Evolutionary conservation across 2,113 vertebrate species (phyloP), one percentile per base, ranked within the genome.

Genomic region (Mustela nigripes): DNA sequence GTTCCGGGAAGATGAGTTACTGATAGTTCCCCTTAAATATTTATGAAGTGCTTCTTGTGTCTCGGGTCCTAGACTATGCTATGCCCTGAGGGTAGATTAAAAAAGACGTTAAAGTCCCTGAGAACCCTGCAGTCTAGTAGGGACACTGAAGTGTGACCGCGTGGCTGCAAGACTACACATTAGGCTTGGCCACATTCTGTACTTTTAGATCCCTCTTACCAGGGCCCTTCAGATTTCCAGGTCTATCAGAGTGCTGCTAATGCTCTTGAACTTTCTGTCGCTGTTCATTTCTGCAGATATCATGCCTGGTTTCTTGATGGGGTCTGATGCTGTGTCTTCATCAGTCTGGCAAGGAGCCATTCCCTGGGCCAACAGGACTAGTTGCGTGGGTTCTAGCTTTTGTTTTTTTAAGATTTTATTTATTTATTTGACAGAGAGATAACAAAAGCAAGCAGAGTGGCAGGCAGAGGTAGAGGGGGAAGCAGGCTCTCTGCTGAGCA

Each of bases 1-100:
- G 2, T 48, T 71, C 21, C 10, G 5, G 21, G 33, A 53, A 96
- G 79, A 82, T 28, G 85, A 48, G 33, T 76, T 53, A 76, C 33
- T 95, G n/a, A n/a, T 45, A 31, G 85, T 94, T 95, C 76, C 80
- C 76, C 80, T 91, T 91, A 76, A 94, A 53, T 82, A 62, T 90
- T 92, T 85, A 92, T 48, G 62, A 97, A 78, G 31, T 89, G 22
- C 18, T 80, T 31, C 31, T 86, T 95, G 48, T 67, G 81, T 74
- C 87, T 45, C 26, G 90, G 67, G 3, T 65, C 28, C 50, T 50
- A 86, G 62, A 88, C 42, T 53, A 36, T 69, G 42, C 74, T 60
- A 18, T 92, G 50, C 80, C 18, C 21, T 89, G 1, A 24, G 39
- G n/a, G 1, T 62, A 85, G 58, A 48, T 36, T 69, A 15, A 82